These are phyloP conservation scores for Halcyon chelicuti DNA, from an alignment of 2,797 vertebrate genomes.

Conservation along the genomic window DNA sequence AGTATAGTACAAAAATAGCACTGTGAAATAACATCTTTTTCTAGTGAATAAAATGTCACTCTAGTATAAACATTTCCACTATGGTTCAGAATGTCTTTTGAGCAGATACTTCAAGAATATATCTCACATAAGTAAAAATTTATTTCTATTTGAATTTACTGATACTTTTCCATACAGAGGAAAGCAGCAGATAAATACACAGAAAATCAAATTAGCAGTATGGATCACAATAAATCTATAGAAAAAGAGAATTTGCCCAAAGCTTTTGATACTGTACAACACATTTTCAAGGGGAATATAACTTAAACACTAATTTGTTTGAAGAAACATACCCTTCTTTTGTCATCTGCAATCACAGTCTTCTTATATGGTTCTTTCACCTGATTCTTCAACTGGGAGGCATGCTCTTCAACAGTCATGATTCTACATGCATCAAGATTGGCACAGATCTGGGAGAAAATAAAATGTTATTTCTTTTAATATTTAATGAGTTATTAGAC, in stretches of 20 bases:
- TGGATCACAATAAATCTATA: not conserved
- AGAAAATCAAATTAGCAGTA: not conserved
- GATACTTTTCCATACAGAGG: not conserved
- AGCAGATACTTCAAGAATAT: not conserved
- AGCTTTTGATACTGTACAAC: not conserved
- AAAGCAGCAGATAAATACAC: not conserved
- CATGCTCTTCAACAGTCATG: constrained; percentile 83
- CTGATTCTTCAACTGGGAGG: constrained; percentile 67
- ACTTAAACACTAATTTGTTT: not conserved
- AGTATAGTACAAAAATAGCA: not conserved
- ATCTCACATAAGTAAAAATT: not conserved
- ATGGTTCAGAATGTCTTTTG: not conserved
- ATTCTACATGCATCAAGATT: constrained; percentile 92
- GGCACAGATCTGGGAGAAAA: constrained; percentile 90
- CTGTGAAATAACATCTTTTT: not conserved
- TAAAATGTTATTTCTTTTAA: not conserved
- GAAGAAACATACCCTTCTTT: constrained; percentile 80
- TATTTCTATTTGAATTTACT: not conserved
- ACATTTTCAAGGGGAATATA: not conserved
- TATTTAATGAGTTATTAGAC: not conserved
- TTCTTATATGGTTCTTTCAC: constrained; percentile 86
- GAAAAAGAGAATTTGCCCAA: not conserved
- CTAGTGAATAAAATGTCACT: not conserved
- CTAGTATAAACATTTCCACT: not conserved
- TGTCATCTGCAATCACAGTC: constrained; percentile 83